Evolutionary conservation across 2,113 vertebrate genomes (phyloP), one percentile per base, ranked within the genome.

Genomic region (Phaethon lepturus): DNA sequence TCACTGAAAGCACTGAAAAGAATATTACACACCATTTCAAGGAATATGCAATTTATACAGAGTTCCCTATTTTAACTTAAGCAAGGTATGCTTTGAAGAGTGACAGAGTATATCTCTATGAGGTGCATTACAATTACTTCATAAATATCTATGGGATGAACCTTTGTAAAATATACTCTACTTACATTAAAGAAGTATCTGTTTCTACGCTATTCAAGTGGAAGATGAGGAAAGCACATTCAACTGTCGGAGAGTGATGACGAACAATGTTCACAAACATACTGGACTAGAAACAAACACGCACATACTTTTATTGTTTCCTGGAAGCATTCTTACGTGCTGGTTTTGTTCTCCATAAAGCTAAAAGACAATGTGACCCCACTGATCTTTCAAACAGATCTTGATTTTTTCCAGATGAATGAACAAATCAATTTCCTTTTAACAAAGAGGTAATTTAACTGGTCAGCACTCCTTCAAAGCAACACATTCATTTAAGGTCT

Each of bases 401-500:
- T 94, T 94, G 90, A 72, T 75, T 89, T 95, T 80, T 90, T 94
- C 88, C 89, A 89, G 86, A 83, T 79, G 84, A 95, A 95, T 64
- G 82, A 93, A 90, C 45, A 91, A 93, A 80, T 81, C 82, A 45
- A 85, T 95, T 96, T 84, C 80, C 72, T 94, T 92, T 71, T 73
- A 87, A 95, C 93, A 97, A 96, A 94, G 91, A 84, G 56, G 56
- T 60, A 88, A 95, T 92, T 95, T 90, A 97, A 94, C 87, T 68
- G 55, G 78, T 93, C 91, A 95, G 92, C 62, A 59, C 28, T 94
- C 88, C 89, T 96, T 88, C 75, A 96, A 77, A 94, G 90, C 78
- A 92, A 75, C 26, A 44, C 64, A 72, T 85, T 90, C 52, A 64
- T 79, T 92, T 87, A 84, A 75, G 77, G 74, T 89, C 86, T 77